Evolutionary conservation across 1,140 invertebrate genomes (phyloP), one percentile per base, ranked within the genome.

Genomic region (Drosophila kepulauana): DNA sequence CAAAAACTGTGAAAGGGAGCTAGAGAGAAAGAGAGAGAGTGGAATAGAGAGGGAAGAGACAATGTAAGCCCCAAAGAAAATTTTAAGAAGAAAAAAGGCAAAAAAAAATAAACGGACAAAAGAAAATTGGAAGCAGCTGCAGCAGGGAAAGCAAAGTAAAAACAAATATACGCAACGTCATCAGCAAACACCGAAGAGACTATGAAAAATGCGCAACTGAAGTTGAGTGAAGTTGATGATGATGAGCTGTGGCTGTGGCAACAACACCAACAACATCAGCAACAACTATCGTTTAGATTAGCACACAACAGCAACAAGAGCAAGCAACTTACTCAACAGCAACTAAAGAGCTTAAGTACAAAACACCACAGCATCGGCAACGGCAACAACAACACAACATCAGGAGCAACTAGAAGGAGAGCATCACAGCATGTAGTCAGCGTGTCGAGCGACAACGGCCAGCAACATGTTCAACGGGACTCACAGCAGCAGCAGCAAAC

Each of bases 181-280:
- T 82, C 76, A 82, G 78, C 76, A 78, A 74, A 78, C 78, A 85
- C 81, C 81, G 79, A 89, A 89, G 86, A 89, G 85, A 88, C 86
- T 88, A 88, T 88, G 85, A 88, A 88, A 88, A 89, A 88, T 88
- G 85, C 85, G 88, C 85, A 89, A 89, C 85, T 84, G 84, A 88
- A 88, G 82, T 81, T 84, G 81, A 80, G 74, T 81, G 80, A 89
- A 84, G 84, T 88, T 88, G 85, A 89, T 70, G 85, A 88, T 74
- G 75, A 78, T 56, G 84, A 81, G 84, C 80, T 84, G 58, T 88
- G 84, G 80, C 73, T 82, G 84, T 38, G 35, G 35, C 76, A 87
- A 28, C 69, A 79, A n/a, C 76, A 87, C 20, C 69, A 79, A n/a
- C 75, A 81, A 1, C 63, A 68, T 28, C 68, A 69, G 7, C 58